Evolutionary conservation across 2,888 invertebrate genomes (phyloP), one percentile per base, ranked within the genome.

Genomic region (Hydraecia micacea): DNA sequence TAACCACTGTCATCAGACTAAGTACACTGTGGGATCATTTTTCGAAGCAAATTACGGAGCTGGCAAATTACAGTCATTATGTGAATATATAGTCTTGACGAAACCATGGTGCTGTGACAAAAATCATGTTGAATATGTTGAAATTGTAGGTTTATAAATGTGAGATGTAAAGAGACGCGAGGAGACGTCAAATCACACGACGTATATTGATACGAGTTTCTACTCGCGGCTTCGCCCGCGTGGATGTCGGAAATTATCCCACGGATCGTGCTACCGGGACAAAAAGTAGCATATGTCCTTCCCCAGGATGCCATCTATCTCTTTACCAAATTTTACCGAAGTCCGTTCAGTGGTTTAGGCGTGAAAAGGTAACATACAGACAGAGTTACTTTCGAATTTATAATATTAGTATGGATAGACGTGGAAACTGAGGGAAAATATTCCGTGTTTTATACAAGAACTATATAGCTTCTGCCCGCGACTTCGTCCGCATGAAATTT

Each of bases 1-100:
- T 87, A 89, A 91, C 91, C 89, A 90, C 91, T 88, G 89, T 88
- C 91, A 90, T 92, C 90, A 88, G 84, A 81, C 84, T 84, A 87
- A 88, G 85, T 85, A 86, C 84, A 86, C 89, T 85, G 87, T 81
- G 87, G 77, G 80, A 84, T 87, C 76, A 88, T 89, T 90, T 91
- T 90, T 88, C 86, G 89, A 86, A 88, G 85, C 86, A 90, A 90
- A 90, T 90, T 89, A 90, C 81, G 81, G 76, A 77, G 86, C 83
- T 83, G 75, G 85, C 71, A 87, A 88, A 90, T 89, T 88, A 81
- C 86, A 77, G 87, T 84, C 84, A 87, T 90, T 90, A 86, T 77
- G 72, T 80, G 79, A 77, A 83, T 66, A 77, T 85, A 85, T 81
- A 82, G 71, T 70, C 75, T 85, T 76, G 49, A 72, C 73, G 73